These are phyloP conservation scores for Tenthredo notha DNA, from an alignment of 2,888 invertebrate species.

Conservation along the genomic window DNA sequence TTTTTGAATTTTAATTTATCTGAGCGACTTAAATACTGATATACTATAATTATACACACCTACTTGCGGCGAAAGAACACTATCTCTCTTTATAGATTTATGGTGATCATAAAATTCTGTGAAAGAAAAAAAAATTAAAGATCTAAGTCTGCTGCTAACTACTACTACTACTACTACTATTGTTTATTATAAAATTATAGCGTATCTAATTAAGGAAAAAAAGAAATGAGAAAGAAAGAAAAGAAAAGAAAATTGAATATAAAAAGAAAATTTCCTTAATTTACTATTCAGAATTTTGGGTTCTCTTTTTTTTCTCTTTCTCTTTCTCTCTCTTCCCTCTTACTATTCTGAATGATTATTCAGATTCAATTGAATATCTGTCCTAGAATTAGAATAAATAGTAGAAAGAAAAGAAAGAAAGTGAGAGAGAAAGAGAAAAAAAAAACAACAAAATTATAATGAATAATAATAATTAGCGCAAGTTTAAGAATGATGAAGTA, in stretches of 20 bases:
- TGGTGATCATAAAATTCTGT: constrained; percentile 29
- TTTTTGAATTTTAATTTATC: background rate
- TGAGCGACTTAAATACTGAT: background rate
- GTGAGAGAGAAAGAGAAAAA: background rate
- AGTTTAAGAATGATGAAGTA: background rate
- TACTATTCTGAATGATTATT: background rate
- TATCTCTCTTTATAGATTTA: constrained; percentile 28
- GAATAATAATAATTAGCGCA: background rate
- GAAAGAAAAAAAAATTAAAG: background rate
- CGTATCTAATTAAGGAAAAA: background rate
- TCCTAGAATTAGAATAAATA: constrained; percentile 12
- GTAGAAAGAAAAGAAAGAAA: background rate
- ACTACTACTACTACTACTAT: background rate
- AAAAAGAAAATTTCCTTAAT: background rate
- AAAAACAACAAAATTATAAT: background rate
- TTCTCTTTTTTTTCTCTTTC: background rate
- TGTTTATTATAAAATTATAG: background rate
- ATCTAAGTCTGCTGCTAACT: background rate
- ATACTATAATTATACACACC: background rate
- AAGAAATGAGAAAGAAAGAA: background rate
- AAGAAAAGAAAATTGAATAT: background rate
- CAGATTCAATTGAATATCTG: background rate
- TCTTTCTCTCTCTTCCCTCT: background rate
- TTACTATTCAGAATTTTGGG: background rate
- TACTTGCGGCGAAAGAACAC: constrained; percentile 23